Base-by-base conservation (phyloP, 2,888 invertebrate genomes). In the Synergus umbraculus region DNA sequence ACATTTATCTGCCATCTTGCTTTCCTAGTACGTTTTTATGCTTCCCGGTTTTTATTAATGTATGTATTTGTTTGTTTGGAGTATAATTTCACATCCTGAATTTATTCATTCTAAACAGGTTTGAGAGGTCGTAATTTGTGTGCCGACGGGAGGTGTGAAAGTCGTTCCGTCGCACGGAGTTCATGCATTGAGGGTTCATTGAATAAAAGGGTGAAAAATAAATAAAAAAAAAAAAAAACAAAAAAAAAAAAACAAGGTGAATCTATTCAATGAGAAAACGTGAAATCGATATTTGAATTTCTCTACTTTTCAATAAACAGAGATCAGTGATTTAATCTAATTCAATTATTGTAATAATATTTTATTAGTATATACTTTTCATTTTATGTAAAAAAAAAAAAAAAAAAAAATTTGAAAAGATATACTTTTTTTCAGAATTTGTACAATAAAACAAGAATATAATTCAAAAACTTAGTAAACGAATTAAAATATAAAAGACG, bases 141-240 rank as follows among this genome's bases (percentile, higher is more conserved):
- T 85, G 88, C 91, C 91, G 91, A 88, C 91, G 91, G 91, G 86
- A 87, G 86, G 86, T 86, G 86, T 83, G 67, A 63, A 77, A 79
- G 76, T 83, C 79, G 83, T 86, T 86, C 91, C 91, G 91, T 91
- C 91, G 91, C 91, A 85, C 78, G 81, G 82, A 78, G 78, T 82
- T 80, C 58, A n/a, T 58, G 13, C 76, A 77, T 80, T 77, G 58
- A 54, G 54, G 54, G 54, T n/a, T n/a, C n/a, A n/a, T n/a, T n/a
- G 9, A 54, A 54, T 54, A 54, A 54, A 54, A n/a, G 9, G 54
- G 2, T 60, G 22, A 12, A 12, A 60, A 10, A 22, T 60, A 60
- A 22, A 4, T n/a, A n/a, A n/a, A n/a, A n/a, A n/a, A n/a, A n/a
- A n/a, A n/a, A n/a, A n/a, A n/a, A n/a, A n/a, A n/a, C n/a, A 22